Evolutionary conservation across 2,888 invertebrate genomes (phyloP).

Genomic region (Volucella inflata): DNA sequence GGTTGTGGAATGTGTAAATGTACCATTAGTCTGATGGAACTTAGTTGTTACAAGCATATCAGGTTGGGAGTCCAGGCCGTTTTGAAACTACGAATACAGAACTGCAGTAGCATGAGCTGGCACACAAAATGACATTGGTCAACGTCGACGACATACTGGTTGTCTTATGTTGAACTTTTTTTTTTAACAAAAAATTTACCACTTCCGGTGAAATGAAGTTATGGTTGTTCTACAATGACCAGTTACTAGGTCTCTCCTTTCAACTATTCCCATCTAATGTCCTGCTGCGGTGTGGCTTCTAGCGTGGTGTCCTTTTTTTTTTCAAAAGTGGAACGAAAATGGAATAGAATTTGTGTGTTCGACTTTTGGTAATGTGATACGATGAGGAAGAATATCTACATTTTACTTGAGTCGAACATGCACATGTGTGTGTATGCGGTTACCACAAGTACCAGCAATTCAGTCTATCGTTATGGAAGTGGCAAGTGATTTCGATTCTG

Average conservation of each 20-base stretch:
- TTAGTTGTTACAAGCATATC: conserved; percentile 7
- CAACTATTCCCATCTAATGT: conserved; percentile 28
- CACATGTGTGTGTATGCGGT: conserved; percentile 14
- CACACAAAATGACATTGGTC: conserved; percentile 41
- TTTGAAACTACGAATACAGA: conserved; percentile 6
- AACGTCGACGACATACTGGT: neutral
- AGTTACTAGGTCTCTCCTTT: conserved; percentile 18
- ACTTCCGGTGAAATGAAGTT: conserved; percentile 65
- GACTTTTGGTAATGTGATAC: conserved; percentile 69
- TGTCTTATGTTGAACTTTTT: conserved; percentile 21
- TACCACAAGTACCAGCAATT: neutral
- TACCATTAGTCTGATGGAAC: conserved; percentile 42
- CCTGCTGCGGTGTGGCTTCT: conserved; percentile 33
- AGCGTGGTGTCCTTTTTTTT: conserved; percentile 25
- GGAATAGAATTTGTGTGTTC: conserved; percentile 67
- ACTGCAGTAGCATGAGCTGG: conserved; percentile 23
- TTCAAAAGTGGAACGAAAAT: conserved; percentile 37
- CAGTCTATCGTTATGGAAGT: neutral
- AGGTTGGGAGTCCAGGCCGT: conserved; percentile 51
- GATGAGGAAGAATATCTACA: conserved; percentile 39
- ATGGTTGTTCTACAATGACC: conserved; percentile 14
- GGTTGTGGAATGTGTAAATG: conserved; percentile 52
- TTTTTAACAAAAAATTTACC: conserved; percentile 49
- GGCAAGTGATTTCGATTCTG: too few species aligned
- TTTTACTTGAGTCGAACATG: conserved; percentile 48